Evolutionary conservation across 2,888 invertebrate genomes (phyloP).

Genomic region (Heliconius ethilla): DNA sequence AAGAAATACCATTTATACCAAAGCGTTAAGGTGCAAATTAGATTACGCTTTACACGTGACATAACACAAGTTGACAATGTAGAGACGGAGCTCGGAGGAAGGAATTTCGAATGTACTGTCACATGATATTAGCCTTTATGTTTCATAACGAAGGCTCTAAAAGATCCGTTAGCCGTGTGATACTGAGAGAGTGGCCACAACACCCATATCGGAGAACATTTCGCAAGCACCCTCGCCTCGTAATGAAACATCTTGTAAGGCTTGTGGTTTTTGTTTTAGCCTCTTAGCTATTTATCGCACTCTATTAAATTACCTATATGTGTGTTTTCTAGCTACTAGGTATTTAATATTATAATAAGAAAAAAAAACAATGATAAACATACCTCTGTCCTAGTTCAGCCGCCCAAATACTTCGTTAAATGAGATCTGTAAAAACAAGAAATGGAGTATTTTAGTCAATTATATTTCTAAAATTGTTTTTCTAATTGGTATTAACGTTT

Average conservation of each 20-base stretch:
- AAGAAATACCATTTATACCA: constrained; percentile 14
- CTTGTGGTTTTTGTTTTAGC: constrained; percentile 8
- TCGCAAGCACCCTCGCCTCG: constrained; percentile 42
- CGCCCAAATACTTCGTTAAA: constrained; percentile 60
- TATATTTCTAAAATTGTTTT: not conserved
- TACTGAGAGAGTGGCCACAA: constrained; percentile 40
- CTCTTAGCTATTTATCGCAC: not conserved
- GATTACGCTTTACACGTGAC: constrained; percentile 35
- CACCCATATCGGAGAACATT: constrained; percentile 40
- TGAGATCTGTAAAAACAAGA: constrained; percentile 66
- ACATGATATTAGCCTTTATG: constrained; percentile 41
- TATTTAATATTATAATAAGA: not conserved
- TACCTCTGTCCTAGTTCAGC: constrained; percentile 77
- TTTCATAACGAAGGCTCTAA: constrained; percentile 31
- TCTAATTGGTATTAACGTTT: not conserved
- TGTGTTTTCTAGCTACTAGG: not conserved
- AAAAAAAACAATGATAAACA: constrained; percentile 27
- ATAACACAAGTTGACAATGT: constrained; percentile 41
- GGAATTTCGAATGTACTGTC: constrained; percentile 30
- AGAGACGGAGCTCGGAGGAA: constrained; percentile 33
- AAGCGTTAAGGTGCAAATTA: constrained; percentile 39
- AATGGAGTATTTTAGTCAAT: constrained; percentile 14
- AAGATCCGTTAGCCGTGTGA: constrained; percentile 1
- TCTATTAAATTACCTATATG: too few species aligned
- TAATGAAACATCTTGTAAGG: constrained; percentile 24